phyloP scores from a whole-genome alignment of 2,797 vertebrate genomes.

The Pangasius larnaudii region DNA sequence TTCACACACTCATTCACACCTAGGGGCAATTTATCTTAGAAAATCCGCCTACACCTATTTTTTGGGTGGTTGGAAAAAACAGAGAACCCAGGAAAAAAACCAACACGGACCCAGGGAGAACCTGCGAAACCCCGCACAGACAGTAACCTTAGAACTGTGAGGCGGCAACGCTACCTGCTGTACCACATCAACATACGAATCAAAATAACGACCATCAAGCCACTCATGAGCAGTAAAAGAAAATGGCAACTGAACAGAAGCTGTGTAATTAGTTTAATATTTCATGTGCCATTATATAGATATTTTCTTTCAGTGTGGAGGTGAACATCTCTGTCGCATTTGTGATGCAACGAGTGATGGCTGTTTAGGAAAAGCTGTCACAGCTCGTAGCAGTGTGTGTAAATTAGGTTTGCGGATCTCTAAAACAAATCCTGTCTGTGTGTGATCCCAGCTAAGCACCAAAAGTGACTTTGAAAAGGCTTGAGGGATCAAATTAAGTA shows the following conservation, averaged over 20 bases:
- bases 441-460: conserved; percentile 51
- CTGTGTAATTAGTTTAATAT: not conserved
- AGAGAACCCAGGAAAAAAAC: not conserved
- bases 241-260: not conserved
- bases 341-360: not conserved
- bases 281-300: not conserved
- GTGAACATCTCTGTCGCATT: not conserved
- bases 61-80: not conserved
- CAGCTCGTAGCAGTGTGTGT: not conserved
- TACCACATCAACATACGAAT: not conserved
- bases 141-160: not conserved
- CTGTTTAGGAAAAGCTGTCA: not conserved
- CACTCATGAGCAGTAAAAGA: not conserved
- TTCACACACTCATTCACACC: not conserved
- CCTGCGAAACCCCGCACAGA: too few species aligned
- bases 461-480: conserved; percentile 70
- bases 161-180: not conserved
- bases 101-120: not conserved
- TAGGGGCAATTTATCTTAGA: not conserved
- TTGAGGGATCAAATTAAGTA: conserved; percentile 71
- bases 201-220: not conserved
- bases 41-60: not conserved
- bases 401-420: conserved; percentile 9
- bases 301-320: not conserved
- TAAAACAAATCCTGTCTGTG: conserved; percentile 45